A percentile compares a stretch with the other conserved stretches of the same genome.
These are phyloP conservation scores for Eclectus roratus DNA, from an alignment of 2,113 vertebrate species.

Conservation along the genomic window DNA sequence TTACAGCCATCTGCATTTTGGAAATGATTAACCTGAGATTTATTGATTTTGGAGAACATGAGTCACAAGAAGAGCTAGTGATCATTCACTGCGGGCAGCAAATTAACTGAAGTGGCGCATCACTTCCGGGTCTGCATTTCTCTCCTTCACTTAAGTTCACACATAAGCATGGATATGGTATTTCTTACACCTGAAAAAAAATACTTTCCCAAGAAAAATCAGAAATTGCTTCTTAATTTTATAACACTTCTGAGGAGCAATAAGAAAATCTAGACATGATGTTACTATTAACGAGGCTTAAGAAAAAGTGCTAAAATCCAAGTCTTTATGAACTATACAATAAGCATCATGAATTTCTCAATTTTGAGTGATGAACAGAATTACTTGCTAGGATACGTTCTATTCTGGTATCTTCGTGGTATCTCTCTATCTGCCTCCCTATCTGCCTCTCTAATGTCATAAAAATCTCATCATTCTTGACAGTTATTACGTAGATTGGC, in stretches of 20 bases:
- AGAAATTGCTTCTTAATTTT: not conserved
- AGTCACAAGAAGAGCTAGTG: not conserved
- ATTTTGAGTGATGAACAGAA: not conserved
- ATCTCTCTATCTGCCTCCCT: not conserved
- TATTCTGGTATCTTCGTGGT: not conserved
- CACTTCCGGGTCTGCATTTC: not conserved
- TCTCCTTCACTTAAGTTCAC: not conserved
- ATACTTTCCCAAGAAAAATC: not conserved
- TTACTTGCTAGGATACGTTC: not conserved
- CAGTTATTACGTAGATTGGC: not conserved
- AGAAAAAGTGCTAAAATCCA: not conserved
- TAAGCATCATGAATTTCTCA: not conserved
- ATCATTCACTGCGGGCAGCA: not conserved
- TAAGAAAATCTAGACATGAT: not conserved
- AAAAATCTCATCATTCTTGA: not conserved
- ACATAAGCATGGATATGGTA: not conserved
- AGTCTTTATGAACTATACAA: not conserved
- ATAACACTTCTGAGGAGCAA: not conserved
- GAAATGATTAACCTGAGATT: not conserved
- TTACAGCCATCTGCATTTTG: not conserved
- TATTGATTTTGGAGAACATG: not conserved
- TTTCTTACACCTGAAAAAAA: not conserved
- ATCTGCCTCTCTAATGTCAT: not conserved
- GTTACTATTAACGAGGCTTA: not conserved
- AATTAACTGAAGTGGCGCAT: not conserved